phyloP scores from a whole-genome alignment of 2,113 vertebrate genomes.

The Ornithorhynchus anatinus region DNA sequence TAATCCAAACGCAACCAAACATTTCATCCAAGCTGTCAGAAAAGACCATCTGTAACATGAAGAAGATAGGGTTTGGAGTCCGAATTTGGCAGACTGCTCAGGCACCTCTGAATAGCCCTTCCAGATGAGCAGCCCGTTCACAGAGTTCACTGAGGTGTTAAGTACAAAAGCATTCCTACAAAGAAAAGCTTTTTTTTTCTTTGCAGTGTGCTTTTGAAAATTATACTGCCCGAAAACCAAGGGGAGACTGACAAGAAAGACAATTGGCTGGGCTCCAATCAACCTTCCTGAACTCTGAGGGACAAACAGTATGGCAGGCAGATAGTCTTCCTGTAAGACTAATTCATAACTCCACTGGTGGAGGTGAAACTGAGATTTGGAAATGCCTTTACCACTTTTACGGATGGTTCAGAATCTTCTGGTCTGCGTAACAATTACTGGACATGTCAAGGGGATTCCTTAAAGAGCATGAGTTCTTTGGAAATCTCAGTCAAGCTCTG shows the following conservation, averaged over 20 bases:
- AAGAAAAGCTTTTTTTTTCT: background rate
- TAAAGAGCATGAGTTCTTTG: too few species aligned
- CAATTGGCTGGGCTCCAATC: background rate
- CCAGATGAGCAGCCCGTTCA: conserved; percentile 57
- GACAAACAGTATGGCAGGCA: background rate
- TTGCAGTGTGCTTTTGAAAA: conserved; percentile 36
- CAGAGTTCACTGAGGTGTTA: conserved; percentile 62
- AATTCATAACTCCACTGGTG: too few species aligned
- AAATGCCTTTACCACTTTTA: too few species aligned
- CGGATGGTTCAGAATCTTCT: too few species aligned
- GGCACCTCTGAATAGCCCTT: conserved; percentile 60
- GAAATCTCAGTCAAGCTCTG: too few species aligned
- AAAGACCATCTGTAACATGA: conserved; percentile 53
- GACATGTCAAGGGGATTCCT: too few species aligned
- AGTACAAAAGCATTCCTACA: conserved; percentile 66
- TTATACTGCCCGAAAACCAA: conserved; percentile 18
- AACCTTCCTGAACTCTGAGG: background rate
- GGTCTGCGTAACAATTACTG: too few species aligned
- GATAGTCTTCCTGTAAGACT: background rate
- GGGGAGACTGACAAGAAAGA: background rate
- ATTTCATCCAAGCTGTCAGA: conserved; percentile 43
- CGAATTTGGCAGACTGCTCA: conserved; percentile 34
- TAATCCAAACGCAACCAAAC: conserved; percentile 50
- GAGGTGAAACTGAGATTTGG: too few species aligned
- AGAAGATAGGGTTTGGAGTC: conserved; percentile 38